Conservation (phyloP, 2,113 vertebrate genomes). For the Furnarius figulus region DNA sequence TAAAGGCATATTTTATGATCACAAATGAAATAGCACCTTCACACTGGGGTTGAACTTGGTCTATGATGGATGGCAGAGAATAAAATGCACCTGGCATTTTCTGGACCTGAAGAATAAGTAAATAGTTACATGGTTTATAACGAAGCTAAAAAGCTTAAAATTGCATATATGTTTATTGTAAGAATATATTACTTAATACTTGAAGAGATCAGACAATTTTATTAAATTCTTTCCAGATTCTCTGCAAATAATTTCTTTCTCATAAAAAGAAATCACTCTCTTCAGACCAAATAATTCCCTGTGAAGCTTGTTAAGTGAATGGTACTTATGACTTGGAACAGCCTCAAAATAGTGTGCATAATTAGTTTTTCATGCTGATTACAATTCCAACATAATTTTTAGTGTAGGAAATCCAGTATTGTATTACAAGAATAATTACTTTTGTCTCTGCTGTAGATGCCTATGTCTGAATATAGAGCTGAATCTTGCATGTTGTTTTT, state of each 20-base stretch:
- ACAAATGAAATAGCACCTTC: not conserved
- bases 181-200: not conserved
- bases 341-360: not conserved
- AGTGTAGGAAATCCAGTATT: not conserved
- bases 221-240: conserved; percentile 15
- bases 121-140: not conserved
- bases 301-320: not conserved
- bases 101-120: not conserved
- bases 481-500: not conserved
- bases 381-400: not conserved
- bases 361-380: not conserved
- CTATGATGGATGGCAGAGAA: not conserved
- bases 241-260: not conserved
- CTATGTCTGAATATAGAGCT: not conserved
- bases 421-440: not conserved
- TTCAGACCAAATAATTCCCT: not conserved
- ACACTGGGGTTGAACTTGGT: not conserved
- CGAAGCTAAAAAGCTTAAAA: not conserved
- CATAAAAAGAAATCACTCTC: not conserved
- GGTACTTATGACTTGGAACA: not conserved
- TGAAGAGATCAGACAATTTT: not conserved
- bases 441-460: not conserved
- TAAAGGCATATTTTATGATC: not conserved
- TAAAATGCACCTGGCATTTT: not conserved
- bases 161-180: not conserved